phyloP scores from a whole-genome alignment of 2,797 vertebrate genomes.

The Coendou prehensilis region DNA sequence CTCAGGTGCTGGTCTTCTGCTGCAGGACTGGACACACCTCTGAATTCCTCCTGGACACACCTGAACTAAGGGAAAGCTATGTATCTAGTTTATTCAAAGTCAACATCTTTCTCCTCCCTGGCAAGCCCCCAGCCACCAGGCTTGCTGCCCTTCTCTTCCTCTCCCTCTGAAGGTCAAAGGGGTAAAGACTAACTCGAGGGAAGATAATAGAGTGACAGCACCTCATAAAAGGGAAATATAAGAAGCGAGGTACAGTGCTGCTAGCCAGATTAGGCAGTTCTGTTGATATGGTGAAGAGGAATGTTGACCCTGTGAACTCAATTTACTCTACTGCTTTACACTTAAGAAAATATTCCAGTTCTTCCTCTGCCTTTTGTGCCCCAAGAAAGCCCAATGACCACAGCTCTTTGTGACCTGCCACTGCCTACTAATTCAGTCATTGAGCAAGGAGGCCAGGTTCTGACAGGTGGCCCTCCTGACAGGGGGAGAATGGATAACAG shows the following conservation, averaged over 20 bases:
- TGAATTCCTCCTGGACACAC: background rate
- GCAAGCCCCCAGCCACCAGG: background rate
- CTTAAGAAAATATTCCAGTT: conserved; percentile 81
- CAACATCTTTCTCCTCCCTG: conserved; percentile 3
- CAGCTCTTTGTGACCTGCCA: rapidly evolving
- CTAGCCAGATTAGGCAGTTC: conserved; percentile 82
- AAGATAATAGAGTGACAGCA: conserved; percentile 89
- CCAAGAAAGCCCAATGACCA: conserved; percentile 17
- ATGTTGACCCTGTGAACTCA: conserved; percentile 89
- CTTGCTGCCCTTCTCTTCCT: conserved; percentile 35
- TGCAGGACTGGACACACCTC: background rate
- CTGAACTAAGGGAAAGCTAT: background rate
- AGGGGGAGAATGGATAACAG: conserved; percentile 74
- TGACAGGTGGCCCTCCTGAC: conserved; percentile 77
- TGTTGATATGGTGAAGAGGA: conserved; percentile 81
- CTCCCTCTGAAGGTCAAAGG: conserved; percentile 87
- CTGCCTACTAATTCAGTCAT: conserved; percentile 75
- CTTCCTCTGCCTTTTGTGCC: conserved; percentile 74
- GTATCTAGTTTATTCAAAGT: conserved; percentile 44
- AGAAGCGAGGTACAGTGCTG: conserved; percentile 70
- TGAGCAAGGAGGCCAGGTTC: conserved; percentile 45
- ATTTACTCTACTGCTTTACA: conserved; percentile 87
- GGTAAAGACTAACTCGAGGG: conserved; percentile 88
- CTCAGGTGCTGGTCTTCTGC: background rate
- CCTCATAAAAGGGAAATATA: conserved; percentile 87